phyloP scores from a whole-genome alignment of 2,888 invertebrate species.

The Apeira syringaria region DNA sequence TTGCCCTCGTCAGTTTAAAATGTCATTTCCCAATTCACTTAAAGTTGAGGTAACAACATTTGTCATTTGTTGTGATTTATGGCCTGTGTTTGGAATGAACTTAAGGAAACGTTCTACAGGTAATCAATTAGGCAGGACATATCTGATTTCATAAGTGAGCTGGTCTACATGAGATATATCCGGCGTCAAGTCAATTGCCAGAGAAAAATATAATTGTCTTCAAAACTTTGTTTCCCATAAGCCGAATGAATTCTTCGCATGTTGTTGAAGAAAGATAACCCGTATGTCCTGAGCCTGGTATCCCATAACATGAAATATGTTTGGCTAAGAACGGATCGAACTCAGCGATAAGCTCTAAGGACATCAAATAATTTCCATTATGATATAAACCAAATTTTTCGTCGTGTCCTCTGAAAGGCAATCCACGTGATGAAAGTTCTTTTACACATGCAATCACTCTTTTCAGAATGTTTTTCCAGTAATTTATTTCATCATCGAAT shows the following conservation, averaged over 20 bases:
- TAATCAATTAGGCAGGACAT: neutral
- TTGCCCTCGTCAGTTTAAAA: conserved; percentile 6
- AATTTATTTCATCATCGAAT: too few species aligned
- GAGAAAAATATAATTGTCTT: neutral
- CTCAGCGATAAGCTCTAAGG: conserved; percentile 21
- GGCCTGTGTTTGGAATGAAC: neutral
- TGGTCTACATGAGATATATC: conserved; percentile 1
- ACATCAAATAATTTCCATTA: conserved; percentile 26
- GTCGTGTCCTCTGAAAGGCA: too few species aligned
- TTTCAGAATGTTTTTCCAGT: too few species aligned
- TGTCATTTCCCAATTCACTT: conserved; percentile 2
- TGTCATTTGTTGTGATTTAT: neutral
- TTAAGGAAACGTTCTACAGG: neutral
- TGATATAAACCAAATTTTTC: conserved; percentile 22
- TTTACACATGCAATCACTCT: too few species aligned
- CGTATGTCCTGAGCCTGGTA: neutral
- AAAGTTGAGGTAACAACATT: too few species aligned
- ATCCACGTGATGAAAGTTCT: too few species aligned
- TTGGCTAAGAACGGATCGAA: conserved; percentile 20
- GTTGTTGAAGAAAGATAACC: conserved; percentile 1
- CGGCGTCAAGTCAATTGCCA: too few species aligned
- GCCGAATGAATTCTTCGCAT: conserved; percentile 2
- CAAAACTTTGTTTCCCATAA: conserved; percentile 1
- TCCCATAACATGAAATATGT: neutral
- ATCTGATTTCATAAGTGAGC: neutral